Conservation (phyloP, 2,888 invertebrate genomes). For the Philonicus albiceps region DNA sequence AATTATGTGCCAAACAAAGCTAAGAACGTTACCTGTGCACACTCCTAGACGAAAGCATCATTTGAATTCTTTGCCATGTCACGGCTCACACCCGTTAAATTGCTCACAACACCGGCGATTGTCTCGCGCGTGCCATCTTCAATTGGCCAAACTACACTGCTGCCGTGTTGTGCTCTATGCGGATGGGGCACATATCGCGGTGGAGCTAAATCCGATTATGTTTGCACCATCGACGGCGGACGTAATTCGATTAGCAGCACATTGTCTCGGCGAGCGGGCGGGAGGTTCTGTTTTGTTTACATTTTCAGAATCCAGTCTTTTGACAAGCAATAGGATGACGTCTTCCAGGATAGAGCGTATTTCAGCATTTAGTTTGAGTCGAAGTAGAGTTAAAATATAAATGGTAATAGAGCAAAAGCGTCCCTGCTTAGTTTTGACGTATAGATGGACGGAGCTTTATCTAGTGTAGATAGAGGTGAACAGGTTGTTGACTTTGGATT, state of each 20-base stretch:
- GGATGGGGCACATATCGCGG: not conserved
- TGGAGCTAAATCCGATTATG: not conserved
- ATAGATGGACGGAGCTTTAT: not conserved
- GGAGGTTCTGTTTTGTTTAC: not conserved
- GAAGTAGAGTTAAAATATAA: not conserved
- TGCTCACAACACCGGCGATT: not conserved
- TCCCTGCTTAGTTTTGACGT: not conserved
- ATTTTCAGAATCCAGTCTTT: not conserved
- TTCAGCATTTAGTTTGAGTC: not conserved
- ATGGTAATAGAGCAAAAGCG: not conserved
- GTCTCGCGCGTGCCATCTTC: not conserved
- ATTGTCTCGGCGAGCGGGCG: not conserved
- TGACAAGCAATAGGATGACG: not conserved
- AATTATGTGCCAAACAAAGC: no score
- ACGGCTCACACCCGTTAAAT: not conserved
- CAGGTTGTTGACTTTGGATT: no score
- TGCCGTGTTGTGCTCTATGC: not conserved
- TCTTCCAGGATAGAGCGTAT: not conserved
- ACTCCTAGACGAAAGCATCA: constrained; percentile 16
- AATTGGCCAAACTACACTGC: not conserved
- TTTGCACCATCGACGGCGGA: not conserved
- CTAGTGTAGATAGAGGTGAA: no score
- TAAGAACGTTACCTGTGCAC: not conserved
- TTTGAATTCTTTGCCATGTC: not conserved
- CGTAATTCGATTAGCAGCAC: not conserved